Conservation (phyloP, 1,140 invertebrate genomes). For the Diploscapter pachys region DNA sequence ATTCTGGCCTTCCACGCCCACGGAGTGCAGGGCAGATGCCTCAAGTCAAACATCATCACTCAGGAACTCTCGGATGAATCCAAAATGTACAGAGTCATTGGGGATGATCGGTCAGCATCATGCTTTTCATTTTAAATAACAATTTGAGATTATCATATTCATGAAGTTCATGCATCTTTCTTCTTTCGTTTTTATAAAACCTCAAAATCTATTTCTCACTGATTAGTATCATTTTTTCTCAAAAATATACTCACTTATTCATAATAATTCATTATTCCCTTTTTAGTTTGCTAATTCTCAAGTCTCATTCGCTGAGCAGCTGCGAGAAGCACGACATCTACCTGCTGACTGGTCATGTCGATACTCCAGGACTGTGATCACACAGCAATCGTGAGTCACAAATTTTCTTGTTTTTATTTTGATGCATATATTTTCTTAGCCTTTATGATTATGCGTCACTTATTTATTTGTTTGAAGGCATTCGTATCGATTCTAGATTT, state of each 20-base stretch:
- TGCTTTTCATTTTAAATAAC: not conserved
- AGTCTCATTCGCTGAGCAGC: not conserved
- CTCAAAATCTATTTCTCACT: too few species aligned
- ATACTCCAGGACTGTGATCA: not conserved
- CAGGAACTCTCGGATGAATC: constrained; percentile 37
- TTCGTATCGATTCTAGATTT: too few species aligned
- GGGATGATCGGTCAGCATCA: constrained; percentile 26
- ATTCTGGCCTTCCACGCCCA: constrained; percentile 37
- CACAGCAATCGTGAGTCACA: too few species aligned
- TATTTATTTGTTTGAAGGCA: too few species aligned
- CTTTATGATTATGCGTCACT: too few species aligned
- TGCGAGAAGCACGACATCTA: constrained; percentile 1
- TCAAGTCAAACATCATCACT: constrained; percentile 23
- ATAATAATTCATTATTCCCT: not conserved
- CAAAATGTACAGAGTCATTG: constrained; percentile 31
- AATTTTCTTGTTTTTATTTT: too few species aligned
- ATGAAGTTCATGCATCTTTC: too few species aligned
- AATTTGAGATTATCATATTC: too few species aligned
- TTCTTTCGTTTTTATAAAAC: too few species aligned
- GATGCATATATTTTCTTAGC: too few species aligned
- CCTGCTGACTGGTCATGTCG: constrained; percentile 6
- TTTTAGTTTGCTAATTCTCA: constrained; percentile 4
- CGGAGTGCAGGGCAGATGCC: constrained; percentile 30
- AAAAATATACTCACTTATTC: too few species aligned
- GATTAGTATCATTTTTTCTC: too few species aligned